Base-by-base conservation (phyloP, 2,113 vertebrate genomes). In the Ptilonorhynchus violaceus region DNA sequence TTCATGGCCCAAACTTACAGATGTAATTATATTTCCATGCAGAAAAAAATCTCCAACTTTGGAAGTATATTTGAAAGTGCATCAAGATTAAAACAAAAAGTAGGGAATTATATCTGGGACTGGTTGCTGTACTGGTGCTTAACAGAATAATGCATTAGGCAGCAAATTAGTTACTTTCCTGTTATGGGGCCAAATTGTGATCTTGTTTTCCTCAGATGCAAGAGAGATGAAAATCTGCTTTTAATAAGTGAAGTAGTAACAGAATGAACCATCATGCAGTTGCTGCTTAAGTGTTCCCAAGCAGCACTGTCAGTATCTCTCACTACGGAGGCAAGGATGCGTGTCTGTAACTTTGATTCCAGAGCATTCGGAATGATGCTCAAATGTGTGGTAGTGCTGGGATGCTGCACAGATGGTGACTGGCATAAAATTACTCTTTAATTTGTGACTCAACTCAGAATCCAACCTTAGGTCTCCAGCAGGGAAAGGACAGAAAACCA, bases 341-440 rank as follows among this genome's bases (percentile, higher is more conserved):
- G 0, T 88, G 62, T 69, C 92, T 66, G 50, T 9, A 79, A n/a
- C 85, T 85, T 62, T 23, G 53, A 39, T 78, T 94, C 59, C 72
- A 21, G 18, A 66, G 53, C 42, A 30, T 62, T 72, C 49, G 1
- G 75, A 85, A 28, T 21, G 23, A 52, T 75, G 49, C 64, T 56
- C 1, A 3, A 55, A 27, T 41, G 72, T 37, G 42, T 46, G 53
- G 13, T 55, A 12, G 62, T 52, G 53, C 75, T 84, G 64, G 44
- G 82, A 70, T 63, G 59, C 79, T 94, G 75, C 89, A 88, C 93
- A 94, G 78, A 93, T 86, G 63, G 85, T 35, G 33, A 76, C 67
- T 58, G 35, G 63, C 30, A 80, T 55, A 62, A 93, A 89, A 93
- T 75, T 72, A 64, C 64, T 92, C 78, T 73, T 79, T 93, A 37